Evolutionary conservation across 2,113 vertebrate genomes (phyloP), one percentile per base, ranked within the genome.

Genomic region (Semnornis frantzii): DNA sequence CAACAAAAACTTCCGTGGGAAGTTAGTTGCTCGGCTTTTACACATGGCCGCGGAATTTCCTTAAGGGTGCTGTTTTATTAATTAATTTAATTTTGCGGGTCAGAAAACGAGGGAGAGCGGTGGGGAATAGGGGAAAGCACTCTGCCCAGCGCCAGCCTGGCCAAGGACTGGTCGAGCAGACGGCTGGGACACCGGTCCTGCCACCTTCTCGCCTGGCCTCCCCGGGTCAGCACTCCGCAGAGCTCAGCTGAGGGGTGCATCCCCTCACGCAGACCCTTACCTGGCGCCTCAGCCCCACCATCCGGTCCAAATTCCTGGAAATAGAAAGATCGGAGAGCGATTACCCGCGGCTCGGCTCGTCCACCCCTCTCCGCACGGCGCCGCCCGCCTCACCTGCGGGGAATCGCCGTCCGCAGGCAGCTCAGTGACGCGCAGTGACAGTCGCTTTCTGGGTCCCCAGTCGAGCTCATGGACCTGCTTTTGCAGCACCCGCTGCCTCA

Each of bases 381-480:
- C n/a, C 65, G 1, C 14, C 39, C 17, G 50, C 34, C 92, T 94
- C 92, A 97, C 97, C 63, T 92, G 59, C 31, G 30, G 55, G 63
- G 60, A 11, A 23, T 9, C 70, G 31, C 8, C 52, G 23, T 13
- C 55, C 54, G 33, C 39, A 14, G 72, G 33, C 15, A 83, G 95
- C n/a, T 97, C 82, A 12, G 77, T 86, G 25, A 99, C 97, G 2
- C 81, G 97, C 79, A 99, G 83, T 10, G 87, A 97, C 85, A 99
- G 85, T 6, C 74, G 92, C 20, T 79, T 89, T 16, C 90, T 63
- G 14, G 93, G 62, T 15, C 86, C 90, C 83, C 96, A 64, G 9
- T 24, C 84, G 9, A 99, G 93, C 81, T 98, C 95, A 19, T 99
- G 99, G 6, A 21, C 33, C 18, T 62, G 37, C 94, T 97, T 98